Base-by-base conservation (phyloP, 1,140 invertebrate genomes). In the Temnothorax longispinosus region DNA sequence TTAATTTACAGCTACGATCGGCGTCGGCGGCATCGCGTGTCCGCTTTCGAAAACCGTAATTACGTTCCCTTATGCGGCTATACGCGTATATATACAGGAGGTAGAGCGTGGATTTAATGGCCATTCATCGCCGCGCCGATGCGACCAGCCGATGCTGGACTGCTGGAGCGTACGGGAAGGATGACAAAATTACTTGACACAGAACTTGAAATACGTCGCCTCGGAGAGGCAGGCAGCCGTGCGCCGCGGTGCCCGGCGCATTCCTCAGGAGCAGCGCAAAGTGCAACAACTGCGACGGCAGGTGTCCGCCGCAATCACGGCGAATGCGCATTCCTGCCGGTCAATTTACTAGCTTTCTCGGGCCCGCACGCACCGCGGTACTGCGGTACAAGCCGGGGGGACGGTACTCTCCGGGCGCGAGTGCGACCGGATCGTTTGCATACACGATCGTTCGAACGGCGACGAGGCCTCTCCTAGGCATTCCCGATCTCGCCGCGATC, bases 341-440 rank as follows among this genome's bases (percentile, higher is more conserved):
- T 82, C 92, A 93, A 93, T 93, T 93, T 93, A 93, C 89, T 92
- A 93, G 93, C 92, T 93, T 93, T 93, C 93, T 93, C 92, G 90
- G 90, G 92, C 89, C 90, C 90, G 44, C 44, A 85, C 35, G 44
- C 18, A 41, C 27, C 87, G 18, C 35, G 64, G 38, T 18, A 75
- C 84, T 27, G 27, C 27, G 27, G 1, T 27, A 27, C 27, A 1
- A 27, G 27, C 27, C 27, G 27, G 27, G 27, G 27, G 27, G 27
- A 38, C 47, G 67, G 84, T 58, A 71, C 62, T 2, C 60, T 5
- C 15, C 52, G 13, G 1, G 58, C 62, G 60, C 60, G 60, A 80
- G 47, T 54, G n/a, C 77, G 27, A 27, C 38, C n/a, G 41, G 52
- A 89, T 91, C 85, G 89, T 92, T 92, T 92, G 87, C 89, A 92